phyloP scores from a whole-genome alignment of 2,888 invertebrate genomes.

The Aphodius granarius region DNA sequence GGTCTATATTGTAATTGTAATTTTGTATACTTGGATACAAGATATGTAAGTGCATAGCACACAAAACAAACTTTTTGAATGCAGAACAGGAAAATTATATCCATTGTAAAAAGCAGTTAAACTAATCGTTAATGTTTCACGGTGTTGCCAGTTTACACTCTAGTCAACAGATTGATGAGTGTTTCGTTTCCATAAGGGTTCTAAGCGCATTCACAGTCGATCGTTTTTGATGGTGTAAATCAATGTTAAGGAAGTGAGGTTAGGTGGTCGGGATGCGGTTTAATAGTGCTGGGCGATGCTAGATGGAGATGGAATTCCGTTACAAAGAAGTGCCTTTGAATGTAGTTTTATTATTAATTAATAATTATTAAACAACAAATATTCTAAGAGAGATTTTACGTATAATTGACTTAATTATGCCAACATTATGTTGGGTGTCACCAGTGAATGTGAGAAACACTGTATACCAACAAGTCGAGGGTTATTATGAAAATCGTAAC shows the following conservation, averaged over 20 bases:
- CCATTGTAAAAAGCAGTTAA: background rate
- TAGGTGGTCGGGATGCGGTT: slow-evolving; percentile 10
- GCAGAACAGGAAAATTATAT: background rate
- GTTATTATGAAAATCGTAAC: background rate
- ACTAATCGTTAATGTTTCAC: background rate
- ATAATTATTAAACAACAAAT: slow-evolving; percentile 24
- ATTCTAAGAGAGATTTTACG: background rate
- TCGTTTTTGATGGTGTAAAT: background rate
- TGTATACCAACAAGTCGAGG: background rate
- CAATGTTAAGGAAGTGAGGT: slow-evolving; percentile 4
- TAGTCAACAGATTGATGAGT: background rate
- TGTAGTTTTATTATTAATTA: slow-evolving; percentile 32
- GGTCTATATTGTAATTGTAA: slow-evolving; percentile 1
- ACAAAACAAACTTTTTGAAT: background rate
- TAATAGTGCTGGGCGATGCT: background rate
- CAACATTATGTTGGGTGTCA: background rate
- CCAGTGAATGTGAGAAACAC: background rate
- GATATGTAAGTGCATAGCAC: background rate
- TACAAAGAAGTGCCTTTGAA: slow-evolving; percentile 46
- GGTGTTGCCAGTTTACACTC: background rate
- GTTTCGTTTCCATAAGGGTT: background rate
- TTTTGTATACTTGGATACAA: background rate
- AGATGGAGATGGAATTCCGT: slow-evolving; percentile 21
- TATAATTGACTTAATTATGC: background rate
- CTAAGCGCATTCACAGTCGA: background rate